These are phyloP conservation scores for Tinea pellionella DNA, from an alignment of 2,888 invertebrate genomes.

Conservation along the genomic window DNA sequence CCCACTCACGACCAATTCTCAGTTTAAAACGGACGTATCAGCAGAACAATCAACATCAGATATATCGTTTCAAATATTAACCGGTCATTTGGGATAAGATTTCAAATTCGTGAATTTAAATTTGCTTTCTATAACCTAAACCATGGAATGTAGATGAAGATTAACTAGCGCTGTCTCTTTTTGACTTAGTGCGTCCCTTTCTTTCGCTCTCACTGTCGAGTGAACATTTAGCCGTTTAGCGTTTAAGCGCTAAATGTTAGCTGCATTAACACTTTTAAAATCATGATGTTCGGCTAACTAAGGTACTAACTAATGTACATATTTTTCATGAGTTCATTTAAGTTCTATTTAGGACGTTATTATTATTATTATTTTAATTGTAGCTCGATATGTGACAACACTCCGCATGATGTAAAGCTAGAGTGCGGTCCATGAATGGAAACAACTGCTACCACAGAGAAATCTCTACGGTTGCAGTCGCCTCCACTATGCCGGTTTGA, in stretches of 20 bases:
- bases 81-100: neutral
- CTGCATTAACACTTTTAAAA: neutral
- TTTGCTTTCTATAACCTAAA: conserved; percentile 10
- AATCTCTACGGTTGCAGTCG: too few species aligned
- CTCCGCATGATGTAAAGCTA: too few species aligned
- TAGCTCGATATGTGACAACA: too few species aligned
- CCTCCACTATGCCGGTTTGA: too few species aligned
- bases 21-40: neutral
- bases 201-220: neutral
- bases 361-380: too few species aligned
- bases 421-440: too few species aligned
- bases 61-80: neutral
- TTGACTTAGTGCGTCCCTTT: neutral
- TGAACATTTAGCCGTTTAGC: neutral
- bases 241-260: neutral
- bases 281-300: too few species aligned
- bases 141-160: conserved; percentile 1
- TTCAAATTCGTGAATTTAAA: neutral
- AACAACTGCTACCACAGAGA: too few species aligned
- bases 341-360: too few species aligned
- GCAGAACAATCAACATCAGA: neutral
- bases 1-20: conserved; percentile 18
- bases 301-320: too few species aligned
- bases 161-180: neutral
- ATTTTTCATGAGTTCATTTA: too few species aligned